These are phyloP conservation scores for Rhabdornis inornatus DNA, from an alignment of 2,113 vertebrate species.

Conservation along the genomic window DNA sequence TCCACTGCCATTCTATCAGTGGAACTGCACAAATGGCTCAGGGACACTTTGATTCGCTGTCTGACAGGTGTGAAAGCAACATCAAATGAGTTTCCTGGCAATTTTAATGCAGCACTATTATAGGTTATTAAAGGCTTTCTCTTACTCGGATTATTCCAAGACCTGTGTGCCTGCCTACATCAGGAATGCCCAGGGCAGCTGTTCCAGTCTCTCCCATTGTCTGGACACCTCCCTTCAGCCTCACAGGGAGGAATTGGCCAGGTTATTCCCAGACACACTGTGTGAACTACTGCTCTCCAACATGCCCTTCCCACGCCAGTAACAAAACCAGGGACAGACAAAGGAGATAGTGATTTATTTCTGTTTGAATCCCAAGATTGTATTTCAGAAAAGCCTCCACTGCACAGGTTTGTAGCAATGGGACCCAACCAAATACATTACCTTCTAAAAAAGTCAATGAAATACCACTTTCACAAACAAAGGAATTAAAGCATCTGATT, in stretches of 20 bases:
- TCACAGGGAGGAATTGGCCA: not conserved
- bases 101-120: not conserved
- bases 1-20: not conserved
- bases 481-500: not conserved
- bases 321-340: not conserved
- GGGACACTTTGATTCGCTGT: not conserved
- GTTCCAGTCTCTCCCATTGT: accelerated
- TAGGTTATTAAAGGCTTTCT: not conserved
- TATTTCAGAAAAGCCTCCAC: not conserved
- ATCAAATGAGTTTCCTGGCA: not conserved
- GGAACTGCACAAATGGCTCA: not conserved
- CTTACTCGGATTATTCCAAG: not conserved
- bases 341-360: not conserved
- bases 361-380: not conserved
- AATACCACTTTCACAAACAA: not conserved
- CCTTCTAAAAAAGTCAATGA: not conserved
- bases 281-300: not conserved
- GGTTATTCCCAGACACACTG: not conserved
- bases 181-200: not conserved
- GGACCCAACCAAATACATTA: not conserved
- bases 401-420: not conserved
- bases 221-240: not conserved
- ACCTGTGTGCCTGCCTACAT: not conserved
- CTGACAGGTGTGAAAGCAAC: not conserved
- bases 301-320: not conserved